phyloP scores from a whole-genome alignment of 2,888 invertebrate genomes.

The Rhopalosiphum nymphaeae region DNA sequence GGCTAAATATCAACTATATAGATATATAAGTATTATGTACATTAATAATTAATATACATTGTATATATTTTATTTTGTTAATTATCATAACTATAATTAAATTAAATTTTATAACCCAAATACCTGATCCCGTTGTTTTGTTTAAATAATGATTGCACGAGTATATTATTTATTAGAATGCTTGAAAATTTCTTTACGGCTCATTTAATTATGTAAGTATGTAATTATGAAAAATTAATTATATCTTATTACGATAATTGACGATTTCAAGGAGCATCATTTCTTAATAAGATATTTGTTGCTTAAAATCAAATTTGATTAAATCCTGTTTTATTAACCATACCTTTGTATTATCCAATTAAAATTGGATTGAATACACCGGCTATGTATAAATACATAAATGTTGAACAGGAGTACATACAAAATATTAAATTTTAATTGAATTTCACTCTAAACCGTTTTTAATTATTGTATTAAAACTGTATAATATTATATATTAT shows the following conservation, averaged over 20 bases:
- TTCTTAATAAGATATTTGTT: not conserved
- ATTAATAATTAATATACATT: too few species aligned
- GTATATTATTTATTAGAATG: not conserved
- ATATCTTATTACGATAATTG: too few species aligned
- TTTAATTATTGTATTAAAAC: slow-evolving; percentile 3
- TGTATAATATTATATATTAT: not conserved
- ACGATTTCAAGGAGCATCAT: not conserved
- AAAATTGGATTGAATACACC: not conserved
- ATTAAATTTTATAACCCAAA: not conserved
- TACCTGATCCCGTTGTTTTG: too few species aligned
- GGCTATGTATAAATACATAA: not conserved
- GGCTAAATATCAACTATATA: not conserved
- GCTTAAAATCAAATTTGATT: not conserved
- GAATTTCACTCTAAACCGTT: not conserved
- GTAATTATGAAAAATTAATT: not conserved
- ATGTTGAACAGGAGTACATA: not conserved
- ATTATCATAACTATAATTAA: not conserved
- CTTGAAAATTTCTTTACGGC: not conserved
- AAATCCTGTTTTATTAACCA: not conserved
- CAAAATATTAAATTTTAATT: not conserved
- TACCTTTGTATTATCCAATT: not conserved
- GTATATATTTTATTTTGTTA: not conserved
- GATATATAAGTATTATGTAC: too few species aligned
- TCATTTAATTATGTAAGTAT: not conserved
- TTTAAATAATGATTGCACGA: not conserved